phyloP scores from a whole-genome alignment of 2,113 vertebrate species.

The Sinosuthora webbiana region DNA sequence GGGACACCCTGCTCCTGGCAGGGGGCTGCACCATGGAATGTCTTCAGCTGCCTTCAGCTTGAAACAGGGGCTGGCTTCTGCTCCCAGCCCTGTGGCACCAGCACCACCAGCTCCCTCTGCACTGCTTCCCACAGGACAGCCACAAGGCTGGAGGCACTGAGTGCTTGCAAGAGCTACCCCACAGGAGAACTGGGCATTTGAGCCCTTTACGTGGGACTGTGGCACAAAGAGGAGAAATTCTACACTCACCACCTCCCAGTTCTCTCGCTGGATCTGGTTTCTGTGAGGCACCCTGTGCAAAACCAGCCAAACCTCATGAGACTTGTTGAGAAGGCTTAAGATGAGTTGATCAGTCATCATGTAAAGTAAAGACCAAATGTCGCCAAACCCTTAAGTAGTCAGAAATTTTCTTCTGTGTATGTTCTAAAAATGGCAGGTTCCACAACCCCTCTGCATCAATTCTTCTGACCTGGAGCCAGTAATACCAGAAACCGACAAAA shows the following conservation, averaged over 20 bases:
- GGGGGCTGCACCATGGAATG: neutral
- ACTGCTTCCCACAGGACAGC: accelerated
- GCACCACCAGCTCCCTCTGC: accelerated
- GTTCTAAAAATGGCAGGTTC: neutral
- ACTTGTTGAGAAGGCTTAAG: neutral
- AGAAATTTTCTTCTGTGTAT: neutral
- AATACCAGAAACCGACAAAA: neutral
- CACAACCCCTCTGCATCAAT: neutral
- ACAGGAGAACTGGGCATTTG: neutral
- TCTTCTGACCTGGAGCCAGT: neutral
- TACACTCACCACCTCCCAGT: neutral
- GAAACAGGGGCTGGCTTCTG: neutral
- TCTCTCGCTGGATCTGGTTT: accelerated
- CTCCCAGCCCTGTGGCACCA: neutral
- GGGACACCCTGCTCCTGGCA: neutral
- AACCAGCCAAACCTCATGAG: neutral
- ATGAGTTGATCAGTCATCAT: neutral
- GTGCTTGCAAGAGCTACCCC: neutral
- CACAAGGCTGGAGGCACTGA: neutral
- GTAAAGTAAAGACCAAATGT: neutral
- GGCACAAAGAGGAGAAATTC: neutral
- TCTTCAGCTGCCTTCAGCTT: neutral
- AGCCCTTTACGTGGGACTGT: neutral
- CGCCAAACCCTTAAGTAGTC: neutral
- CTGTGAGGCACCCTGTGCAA: neutral